Percentiles rank a stretch among this genome's conserved stretches.
Evolutionary conservation across 2,797 vertebrate species (phyloP).

Genomic region (Takifugu ocellatus): DNA sequence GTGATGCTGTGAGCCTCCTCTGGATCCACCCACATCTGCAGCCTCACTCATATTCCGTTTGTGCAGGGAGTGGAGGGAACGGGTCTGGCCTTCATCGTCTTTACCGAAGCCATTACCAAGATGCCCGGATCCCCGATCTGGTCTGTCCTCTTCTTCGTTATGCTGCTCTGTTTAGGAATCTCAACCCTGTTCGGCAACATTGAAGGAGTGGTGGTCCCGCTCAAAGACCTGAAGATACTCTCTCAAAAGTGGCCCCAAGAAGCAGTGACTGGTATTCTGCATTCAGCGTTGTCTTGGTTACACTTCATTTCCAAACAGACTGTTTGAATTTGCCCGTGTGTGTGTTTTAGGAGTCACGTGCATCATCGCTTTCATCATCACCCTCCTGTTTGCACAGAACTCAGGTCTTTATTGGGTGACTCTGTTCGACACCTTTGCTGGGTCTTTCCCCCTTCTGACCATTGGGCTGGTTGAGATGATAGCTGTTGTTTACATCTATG

Average conservation of each 20-base stretch:
- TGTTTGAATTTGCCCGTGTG: background rate
- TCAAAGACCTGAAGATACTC: conserved; percentile 82
- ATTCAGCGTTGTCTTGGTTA: no score
- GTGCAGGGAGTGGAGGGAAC: conserved; percentile 92
- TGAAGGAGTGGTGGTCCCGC: conserved; percentile 86
- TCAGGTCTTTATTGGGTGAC: conserved; percentile 93
- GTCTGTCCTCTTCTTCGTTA: conserved; percentile 92
- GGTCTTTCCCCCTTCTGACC: conserved; percentile 88
- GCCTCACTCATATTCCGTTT: background rate
- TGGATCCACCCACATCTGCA: background rate
- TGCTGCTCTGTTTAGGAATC: conserved; percentile 93
- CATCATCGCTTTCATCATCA: conserved; percentile 73
- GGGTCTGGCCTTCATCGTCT: conserved; percentile 93
- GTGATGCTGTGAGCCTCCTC: conserved; percentile 50
- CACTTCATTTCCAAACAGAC: no score
- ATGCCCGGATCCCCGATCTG: conserved; percentile 88
- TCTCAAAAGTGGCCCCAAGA: conserved; percentile 85
- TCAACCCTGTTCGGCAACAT: conserved; percentile 93
- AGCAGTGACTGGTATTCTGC: conserved; percentile 79
- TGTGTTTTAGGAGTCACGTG: conserved; percentile 81
- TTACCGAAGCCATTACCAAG: conserved; percentile 95
- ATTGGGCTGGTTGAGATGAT: conserved; percentile 91
- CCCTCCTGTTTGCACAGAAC: conserved; percentile 83
- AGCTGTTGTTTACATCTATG: conserved; percentile 86
- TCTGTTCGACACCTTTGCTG: conserved; percentile 87